phyloP scores from a whole-genome alignment of 2,797 vertebrate species.

The Luscinia luscinia region DNA sequence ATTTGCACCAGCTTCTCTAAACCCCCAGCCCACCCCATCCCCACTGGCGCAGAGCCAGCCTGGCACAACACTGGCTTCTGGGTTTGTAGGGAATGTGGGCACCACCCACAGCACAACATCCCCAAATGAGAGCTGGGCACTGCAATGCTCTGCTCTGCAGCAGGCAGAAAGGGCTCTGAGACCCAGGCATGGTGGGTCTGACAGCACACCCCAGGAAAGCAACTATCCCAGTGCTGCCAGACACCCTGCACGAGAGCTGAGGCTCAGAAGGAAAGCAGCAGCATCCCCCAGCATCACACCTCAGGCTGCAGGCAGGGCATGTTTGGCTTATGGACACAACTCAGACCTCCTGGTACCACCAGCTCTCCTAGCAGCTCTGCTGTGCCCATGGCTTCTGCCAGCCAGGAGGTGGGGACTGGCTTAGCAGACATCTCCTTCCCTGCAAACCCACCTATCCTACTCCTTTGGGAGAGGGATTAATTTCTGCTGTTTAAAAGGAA shows the following conservation, averaged over 20 bases:
- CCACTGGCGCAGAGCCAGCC: background rate
- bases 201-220: background rate
- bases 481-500: background rate
- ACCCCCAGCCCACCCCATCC: background rate
- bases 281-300: too few relatives aligned
- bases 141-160: background rate
- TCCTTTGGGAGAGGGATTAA: background rate
- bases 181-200: background rate
- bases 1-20: background rate
- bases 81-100: rapidly evolving
- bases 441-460: background rate
- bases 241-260: background rate
- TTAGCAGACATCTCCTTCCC: background rate
- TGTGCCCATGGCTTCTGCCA: background rate
- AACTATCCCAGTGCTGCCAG: rapidly evolving
- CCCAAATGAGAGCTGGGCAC: background rate
- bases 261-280: background rate
- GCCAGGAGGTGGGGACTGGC: background rate
- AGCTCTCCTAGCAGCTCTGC: background rate
- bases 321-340: rapidly evolving
- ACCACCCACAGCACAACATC: rapidly evolving
- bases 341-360: background rate
- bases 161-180: background rate
- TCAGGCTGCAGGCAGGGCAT: rapidly evolving
- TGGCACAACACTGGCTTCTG: rapidly evolving